Percentiles rank a stretch among this genome's conserved stretches.
These are phyloP conservation scores for Furcula furcula DNA, from an alignment of 2,888 invertebrate species.

Conservation along the genomic window DNA sequence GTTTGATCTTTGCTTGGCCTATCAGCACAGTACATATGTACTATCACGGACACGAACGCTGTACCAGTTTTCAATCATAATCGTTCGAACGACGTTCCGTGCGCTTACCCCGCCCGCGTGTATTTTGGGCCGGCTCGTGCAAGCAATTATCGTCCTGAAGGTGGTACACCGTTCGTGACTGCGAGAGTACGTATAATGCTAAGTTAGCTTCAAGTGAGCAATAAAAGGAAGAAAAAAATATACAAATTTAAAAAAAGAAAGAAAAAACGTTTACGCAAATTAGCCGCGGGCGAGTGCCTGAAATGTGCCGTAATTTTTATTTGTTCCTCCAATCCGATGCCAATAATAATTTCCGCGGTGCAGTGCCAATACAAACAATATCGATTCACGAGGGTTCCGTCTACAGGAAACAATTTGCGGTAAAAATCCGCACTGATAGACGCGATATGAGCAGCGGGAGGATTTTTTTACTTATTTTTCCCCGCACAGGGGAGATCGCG, in stretches of 20 bases:
- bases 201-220: no score
- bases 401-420: conserved; percentile 69
- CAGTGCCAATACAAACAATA: conserved; percentile 64
- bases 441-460: conserved; percentile 73
- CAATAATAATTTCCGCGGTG: conserved; percentile 59
- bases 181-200: no score
- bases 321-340: conserved; percentile 54
- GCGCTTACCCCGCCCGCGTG: no score
- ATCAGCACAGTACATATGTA: no score
- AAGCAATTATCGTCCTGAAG: no score
- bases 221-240: neutral
- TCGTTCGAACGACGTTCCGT: no score
- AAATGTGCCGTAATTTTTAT: conserved; percentile 49
- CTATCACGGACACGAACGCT: no score
- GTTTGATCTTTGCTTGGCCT: no score
- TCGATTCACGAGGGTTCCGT: conserved; percentile 59
- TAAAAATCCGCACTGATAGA: conserved; percentile 68
- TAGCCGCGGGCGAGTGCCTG: conserved; percentile 38
- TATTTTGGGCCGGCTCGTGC: no score
- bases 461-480: conserved; percentile 60
- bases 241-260: conserved; percentile 20
- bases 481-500: conserved; percentile 64
- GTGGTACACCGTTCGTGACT: no score
- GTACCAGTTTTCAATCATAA: no score
- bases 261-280: conserved; percentile 41